Evolutionary conservation across 2,888 invertebrate species (phyloP), one percentile per base, ranked within the genome.

Genomic region (Imbricaverruca yamaguchii): DNA sequence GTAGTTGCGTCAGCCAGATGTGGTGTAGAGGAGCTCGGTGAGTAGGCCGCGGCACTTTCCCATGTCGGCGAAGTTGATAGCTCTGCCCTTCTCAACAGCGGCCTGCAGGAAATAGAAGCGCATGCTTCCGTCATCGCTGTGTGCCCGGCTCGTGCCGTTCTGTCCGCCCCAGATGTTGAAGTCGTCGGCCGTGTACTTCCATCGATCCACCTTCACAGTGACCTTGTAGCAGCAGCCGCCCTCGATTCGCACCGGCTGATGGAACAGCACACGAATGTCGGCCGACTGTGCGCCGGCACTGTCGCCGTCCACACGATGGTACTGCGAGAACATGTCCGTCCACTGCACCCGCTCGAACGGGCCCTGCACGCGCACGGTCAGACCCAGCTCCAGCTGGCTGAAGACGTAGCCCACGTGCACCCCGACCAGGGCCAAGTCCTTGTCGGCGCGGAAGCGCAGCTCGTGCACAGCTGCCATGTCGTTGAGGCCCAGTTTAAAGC

Each of bases 311-410:
- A 84, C 83, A 7, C 83, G 81, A 65, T 82, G 81, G 81, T 83
- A 84, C 84, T 84, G 82, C 18, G 65, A 59, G 67, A 56, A 80
- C 57, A 83, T 83, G 61, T 84, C 84, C 12, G 83, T 83, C 84
- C 84, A 84, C 81, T 84, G 84, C 11, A 82, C 78, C n/a, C 82
- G 82, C 81, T 84, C 84, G 82, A 82, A 84, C 11, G 84, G 84
- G 4, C 84, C 84, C 77, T 84, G 82, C 65, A 82, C 82, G 81
- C 83, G 84, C 13, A 84, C 81, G 56, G 83, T 84, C 80, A 84
- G 80, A 18, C 84, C 84, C 84, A 84, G 82, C 80, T 84, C 84
- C 10, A 83, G 82, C 80, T 83, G 65, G 63, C 83, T 84, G 83
- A 84, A 83, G 56, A 84, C 81, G 80, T 83, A 84, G n/a, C 84